phyloP scores from a whole-genome alignment of 1,140 invertebrate genomes.

The Halyomorpha halys region DNA sequence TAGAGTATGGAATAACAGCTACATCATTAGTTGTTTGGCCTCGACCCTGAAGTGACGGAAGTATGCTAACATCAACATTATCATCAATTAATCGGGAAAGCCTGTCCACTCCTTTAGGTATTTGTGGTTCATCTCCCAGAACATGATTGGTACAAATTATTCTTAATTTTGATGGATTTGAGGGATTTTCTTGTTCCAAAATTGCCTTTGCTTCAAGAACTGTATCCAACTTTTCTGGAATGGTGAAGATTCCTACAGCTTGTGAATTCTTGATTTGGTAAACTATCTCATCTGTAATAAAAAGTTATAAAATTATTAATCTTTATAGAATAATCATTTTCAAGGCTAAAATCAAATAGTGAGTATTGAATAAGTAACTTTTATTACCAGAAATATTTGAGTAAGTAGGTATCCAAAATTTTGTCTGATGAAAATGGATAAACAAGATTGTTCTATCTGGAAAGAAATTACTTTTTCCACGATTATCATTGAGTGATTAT shows the following conservation, averaged over 20 bases:
- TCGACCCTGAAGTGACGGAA: not conserved
- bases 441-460: too few species aligned
- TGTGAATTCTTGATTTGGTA: conserved; percentile 54
- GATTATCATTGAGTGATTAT: too few species aligned
- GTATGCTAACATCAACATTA: not conserved
- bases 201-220: conserved; percentile 4
- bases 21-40: conserved; percentile 20
- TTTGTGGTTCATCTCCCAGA: not conserved
- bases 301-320: not conserved
- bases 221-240: conserved; percentile 33
- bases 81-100: not conserved
- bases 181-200: not conserved
- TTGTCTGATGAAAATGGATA: too few species aligned
- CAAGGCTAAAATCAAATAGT: too few species aligned
- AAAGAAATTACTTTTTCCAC: too few species aligned
- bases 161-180: not conserved
- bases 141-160: not conserved
- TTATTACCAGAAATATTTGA: too few species aligned
- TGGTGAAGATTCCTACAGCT: conserved; percentile 56
- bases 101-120: not conserved
- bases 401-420: too few species aligned
- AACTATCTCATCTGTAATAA: conserved; percentile 56
- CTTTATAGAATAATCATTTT: too few species aligned
- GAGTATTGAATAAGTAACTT: too few species aligned
- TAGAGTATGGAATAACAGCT: conserved; percentile 58